Evolutionary conservation across 2,888 invertebrate species (phyloP), one percentile per base, ranked within the genome.

Genomic region (Drosophila merina): DNA sequence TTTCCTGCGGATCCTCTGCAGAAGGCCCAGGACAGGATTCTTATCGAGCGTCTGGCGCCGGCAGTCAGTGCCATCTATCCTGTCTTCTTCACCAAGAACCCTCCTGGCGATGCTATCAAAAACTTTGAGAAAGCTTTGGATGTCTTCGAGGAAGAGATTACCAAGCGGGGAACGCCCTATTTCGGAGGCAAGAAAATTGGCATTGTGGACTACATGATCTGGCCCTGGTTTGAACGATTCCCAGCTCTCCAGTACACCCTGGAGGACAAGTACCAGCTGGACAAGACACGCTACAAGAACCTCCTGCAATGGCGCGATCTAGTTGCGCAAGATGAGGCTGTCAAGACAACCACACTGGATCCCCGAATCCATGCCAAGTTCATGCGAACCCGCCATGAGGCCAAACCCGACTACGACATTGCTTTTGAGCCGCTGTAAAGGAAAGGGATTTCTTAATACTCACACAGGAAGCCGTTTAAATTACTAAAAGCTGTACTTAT

Each of bases 131-230:
- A 92, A 59, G 95, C 94, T 0, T 90, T 97, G 20, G 94, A 94
- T 75, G 85, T 92, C 0, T 94, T 95, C 55, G 95, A 97, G 85
- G 93, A 93, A 51, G 96, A 96, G 88, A 89, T 97, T 1, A 90
- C 89, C 28, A 91, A 91, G 25, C 93, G 96, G 54, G 93, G 93
- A 28, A 94, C 94, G 0, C 93, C 93, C 52, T 97, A 93, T 90
- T 94, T 96, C 77, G 93, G 94, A 67, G 96, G 96, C 0, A 92
- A 92, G 54, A 93, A 93, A 64, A 96, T 96, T 4, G 96, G 96
- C 56, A 94, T 96, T 93, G 92, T 96, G 52, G 97, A 97, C 89
- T 95, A 95, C 76, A 96, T 96, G 93, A 94, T 97, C 76, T 97
- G 96, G 96, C 97, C 97, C 0, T 96, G 96, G 95, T 94, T 96